Evolutionary conservation across 2,113 vertebrate genomes (phyloP).

Genomic region (Pelmatolapia mariae): DNA sequence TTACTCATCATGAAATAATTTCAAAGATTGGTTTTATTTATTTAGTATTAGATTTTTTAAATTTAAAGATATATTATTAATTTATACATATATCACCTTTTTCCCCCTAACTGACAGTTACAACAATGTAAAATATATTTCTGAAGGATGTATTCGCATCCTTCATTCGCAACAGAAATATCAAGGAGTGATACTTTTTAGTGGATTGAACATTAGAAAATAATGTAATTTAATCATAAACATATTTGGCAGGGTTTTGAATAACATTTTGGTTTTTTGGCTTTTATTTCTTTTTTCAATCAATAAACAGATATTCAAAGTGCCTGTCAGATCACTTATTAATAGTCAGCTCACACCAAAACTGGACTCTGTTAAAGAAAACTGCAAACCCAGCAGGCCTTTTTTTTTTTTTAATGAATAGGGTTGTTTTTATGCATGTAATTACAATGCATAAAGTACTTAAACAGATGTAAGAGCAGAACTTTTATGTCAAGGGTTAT

Average conservation of each 20-base stretch:
- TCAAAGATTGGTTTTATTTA: not conserved
- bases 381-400: slow-evolving; percentile 26
- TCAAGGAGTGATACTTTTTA: not conserved
- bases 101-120: not conserved
- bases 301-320: slow-evolving; percentile 38
- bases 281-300: not conserved
- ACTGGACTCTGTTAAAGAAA: slow-evolving; percentile 29
- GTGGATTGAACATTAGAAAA: not conserved
- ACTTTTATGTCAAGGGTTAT: slow-evolving; percentile 45
- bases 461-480: slow-evolving; percentile 10
- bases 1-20: not conserved
- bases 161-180: not conserved
- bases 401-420: slow-evolving; percentile 4
- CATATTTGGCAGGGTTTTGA: not conserved
- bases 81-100: not conserved
- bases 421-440: slow-evolving; percentile 35
- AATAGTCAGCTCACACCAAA: slow-evolving; percentile 48
- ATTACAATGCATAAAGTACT: slow-evolving; percentile 8
- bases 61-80: not conserved
- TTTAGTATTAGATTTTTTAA: not conserved
- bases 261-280: not conserved
- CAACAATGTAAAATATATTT: not conserved
- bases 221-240: not conserved
- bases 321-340: slow-evolving; percentile 48
- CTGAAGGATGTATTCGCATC: not conserved